A percentile compares a stretch with the other conserved stretches of the same genome.
phyloP scores from a whole-genome alignment of 2,888 invertebrate species.

The Alsophila aescularia region DNA sequence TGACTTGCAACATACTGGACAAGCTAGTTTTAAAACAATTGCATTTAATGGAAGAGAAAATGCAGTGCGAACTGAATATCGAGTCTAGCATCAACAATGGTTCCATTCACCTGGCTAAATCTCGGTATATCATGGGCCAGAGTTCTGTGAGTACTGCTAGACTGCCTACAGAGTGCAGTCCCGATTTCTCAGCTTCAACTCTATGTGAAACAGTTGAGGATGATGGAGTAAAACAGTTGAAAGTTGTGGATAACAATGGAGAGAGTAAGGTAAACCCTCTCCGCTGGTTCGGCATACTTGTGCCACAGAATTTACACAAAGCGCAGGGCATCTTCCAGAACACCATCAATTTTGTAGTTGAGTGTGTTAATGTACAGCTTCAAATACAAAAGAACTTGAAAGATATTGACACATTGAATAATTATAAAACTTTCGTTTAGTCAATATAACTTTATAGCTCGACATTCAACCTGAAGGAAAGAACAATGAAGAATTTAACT shows the following conservation, averaged over 20 bases:
- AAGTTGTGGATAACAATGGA: constrained; percentile 58
- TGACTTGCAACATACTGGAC: constrained; percentile 86
- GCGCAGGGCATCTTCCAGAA: constrained; percentile 90
- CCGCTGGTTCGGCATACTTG: constrained; percentile 94
- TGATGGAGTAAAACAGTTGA: constrained; percentile 71
- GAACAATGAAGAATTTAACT: too few relatives aligned
- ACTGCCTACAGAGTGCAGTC: constrained; percentile 87
- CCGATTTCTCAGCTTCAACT: constrained; percentile 70
- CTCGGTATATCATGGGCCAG: constrained; percentile 91
- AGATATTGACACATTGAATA: constrained; percentile 57
- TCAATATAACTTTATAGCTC: constrained; percentile 15
- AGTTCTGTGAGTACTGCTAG: constrained; percentile 88
- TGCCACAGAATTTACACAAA: constrained; percentile 90
- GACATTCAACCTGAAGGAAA: not conserved
- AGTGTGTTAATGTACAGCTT: constrained; percentile 88
- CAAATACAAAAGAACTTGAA: constrained; percentile 76
- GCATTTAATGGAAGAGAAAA: constrained; percentile 89
- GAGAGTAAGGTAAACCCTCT: constrained; percentile 86
- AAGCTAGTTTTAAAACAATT: constrained; percentile 87
- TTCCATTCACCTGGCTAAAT: constrained; percentile 89
- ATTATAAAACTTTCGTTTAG: constrained; percentile 49
- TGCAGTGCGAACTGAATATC: constrained; percentile 87
- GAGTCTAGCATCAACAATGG: constrained; percentile 89
- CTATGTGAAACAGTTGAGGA: constrained; percentile 68
- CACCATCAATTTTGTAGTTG: constrained; percentile 86